Evolutionary conservation across 1,140 invertebrate species (phyloP).

Genomic region (Phymastichus coffea): DNA sequence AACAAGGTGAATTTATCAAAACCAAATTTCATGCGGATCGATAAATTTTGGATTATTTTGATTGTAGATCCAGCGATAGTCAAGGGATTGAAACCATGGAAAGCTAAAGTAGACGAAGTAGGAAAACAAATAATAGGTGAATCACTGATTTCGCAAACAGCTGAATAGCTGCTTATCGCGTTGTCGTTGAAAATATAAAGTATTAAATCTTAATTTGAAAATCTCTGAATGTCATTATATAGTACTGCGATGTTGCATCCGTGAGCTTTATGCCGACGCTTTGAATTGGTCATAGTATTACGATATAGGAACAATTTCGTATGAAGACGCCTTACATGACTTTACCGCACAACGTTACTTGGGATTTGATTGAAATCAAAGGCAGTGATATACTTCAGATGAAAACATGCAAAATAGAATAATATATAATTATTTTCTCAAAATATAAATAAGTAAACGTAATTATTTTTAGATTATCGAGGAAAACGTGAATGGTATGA

Average conservation of each 20-base stretch:
- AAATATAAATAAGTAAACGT: no score
- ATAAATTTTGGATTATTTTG: no score
- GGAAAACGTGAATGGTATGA: constrained; percentile 25
- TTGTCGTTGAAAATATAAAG: constrained; percentile 62
- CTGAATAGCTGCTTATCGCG: constrained; percentile 60
- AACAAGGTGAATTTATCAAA: constrained; percentile 59
- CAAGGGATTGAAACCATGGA: constrained; percentile 65
- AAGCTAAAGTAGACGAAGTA: constrained; percentile 59
- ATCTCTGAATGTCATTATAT: no score
- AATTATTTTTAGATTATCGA: constrained; percentile 31
- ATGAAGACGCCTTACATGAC: constrained; percentile 66
- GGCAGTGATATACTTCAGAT: constrained; percentile 63
- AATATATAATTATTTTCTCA: no score
- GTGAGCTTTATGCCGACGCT: constrained; percentile 72
- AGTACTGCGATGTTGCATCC: constrained; percentile 65
- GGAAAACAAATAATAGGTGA: constrained; percentile 61
- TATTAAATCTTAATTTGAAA: no score
- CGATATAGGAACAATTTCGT: constrained; percentile 61
- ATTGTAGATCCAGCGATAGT: no score
- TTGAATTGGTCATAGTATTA: constrained; percentile 64
- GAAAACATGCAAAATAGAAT: no score
- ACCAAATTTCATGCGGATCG: no score
- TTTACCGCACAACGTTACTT: constrained; percentile 71
- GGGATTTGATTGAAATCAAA: constrained; percentile 66
- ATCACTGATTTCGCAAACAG: constrained; percentile 60